phyloP scores from a whole-genome alignment of 2,797 vertebrate genomes.

The Tolypeutes matacus region DNA sequence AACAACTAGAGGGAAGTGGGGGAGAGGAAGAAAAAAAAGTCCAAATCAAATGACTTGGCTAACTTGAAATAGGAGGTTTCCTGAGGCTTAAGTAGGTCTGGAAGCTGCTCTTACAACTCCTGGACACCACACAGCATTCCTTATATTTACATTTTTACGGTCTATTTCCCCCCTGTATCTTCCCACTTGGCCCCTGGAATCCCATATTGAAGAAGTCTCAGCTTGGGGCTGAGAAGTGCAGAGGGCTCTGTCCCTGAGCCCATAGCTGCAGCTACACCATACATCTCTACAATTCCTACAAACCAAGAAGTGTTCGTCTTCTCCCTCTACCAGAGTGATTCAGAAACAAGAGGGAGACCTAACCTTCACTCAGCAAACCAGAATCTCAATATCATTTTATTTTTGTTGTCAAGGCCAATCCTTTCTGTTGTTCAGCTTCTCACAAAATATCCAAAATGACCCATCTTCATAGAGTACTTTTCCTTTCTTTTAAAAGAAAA shows the following conservation, averaged over 20 bases:
- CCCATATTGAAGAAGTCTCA: background rate
- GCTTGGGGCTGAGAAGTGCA: rapidly evolving
- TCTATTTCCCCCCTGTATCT: background rate
- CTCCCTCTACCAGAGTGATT: background rate
- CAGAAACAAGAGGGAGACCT: background rate
- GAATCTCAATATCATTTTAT: conserved; percentile 50
- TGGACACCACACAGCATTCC: rapidly evolving
- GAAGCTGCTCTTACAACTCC: conserved; percentile 13
- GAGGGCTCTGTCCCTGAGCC: rapidly evolving
- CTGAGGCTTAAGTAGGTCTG: background rate
- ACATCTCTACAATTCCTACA: background rate
- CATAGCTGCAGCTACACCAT: background rate
- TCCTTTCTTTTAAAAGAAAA: background rate
- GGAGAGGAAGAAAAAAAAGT: background rate
- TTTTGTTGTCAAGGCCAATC: background rate
- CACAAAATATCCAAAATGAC: background rate
- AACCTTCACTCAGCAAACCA: background rate
- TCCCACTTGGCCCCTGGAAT: background rate
- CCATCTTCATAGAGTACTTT: background rate
- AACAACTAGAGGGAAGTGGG: background rate
- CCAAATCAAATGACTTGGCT: background rate
- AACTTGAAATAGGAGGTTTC: background rate
- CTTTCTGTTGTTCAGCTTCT: background rate
- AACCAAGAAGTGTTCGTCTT: rapidly evolving
- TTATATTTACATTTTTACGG: background rate